Evolutionary conservation across 2,888 invertebrate genomes (phyloP).

Genomic region (Phasia obesa): DNA sequence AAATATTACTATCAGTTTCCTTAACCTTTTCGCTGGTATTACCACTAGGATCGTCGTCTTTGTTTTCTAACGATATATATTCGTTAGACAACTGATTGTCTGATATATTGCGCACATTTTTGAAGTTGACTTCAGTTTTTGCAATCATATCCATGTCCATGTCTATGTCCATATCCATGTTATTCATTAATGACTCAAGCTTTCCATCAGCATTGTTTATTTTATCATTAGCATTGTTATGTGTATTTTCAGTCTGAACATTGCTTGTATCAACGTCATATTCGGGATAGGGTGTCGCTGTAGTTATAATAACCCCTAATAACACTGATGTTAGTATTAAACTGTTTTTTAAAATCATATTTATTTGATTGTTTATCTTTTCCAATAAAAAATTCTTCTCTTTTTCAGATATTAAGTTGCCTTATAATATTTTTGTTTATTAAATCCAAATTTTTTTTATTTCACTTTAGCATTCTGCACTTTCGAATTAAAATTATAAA

Average conservation of each 20-base stretch:
- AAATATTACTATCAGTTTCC: conserved; percentile 21
- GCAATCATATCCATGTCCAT: conserved; percentile 59
- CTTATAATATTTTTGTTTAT: background rate
- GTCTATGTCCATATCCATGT: conserved; percentile 62
- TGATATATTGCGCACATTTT: conserved; percentile 61
- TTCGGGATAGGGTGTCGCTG: conserved; percentile 33
- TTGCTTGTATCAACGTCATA: conserved; percentile 33
- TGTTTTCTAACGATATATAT: conserved; percentile 64
- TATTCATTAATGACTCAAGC: conserved; percentile 66
- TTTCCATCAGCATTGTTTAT: conserved; percentile 74
- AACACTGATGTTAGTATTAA: conserved; percentile 43
- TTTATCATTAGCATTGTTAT: conserved; percentile 70
- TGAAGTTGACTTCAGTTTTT: conserved; percentile 53
- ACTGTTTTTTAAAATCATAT: conserved; percentile 54
- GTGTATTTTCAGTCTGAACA: conserved; percentile 2
- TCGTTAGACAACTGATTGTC: conserved; percentile 71
- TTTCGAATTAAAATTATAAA: no score
- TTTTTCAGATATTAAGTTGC: background rate
- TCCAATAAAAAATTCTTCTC: background rate
- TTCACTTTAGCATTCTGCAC: no score
- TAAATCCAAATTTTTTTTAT: no score
- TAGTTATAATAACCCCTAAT: conserved; percentile 24
- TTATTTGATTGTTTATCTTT: conserved; percentile 15
- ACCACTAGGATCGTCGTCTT: conserved; percentile 69
- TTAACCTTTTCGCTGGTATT: conserved; percentile 65